Evolutionary conservation across 2,113 vertebrate genomes (phyloP), one percentile per base, ranked within the genome.

Genomic region (Artemisiospiza belli): DNA sequence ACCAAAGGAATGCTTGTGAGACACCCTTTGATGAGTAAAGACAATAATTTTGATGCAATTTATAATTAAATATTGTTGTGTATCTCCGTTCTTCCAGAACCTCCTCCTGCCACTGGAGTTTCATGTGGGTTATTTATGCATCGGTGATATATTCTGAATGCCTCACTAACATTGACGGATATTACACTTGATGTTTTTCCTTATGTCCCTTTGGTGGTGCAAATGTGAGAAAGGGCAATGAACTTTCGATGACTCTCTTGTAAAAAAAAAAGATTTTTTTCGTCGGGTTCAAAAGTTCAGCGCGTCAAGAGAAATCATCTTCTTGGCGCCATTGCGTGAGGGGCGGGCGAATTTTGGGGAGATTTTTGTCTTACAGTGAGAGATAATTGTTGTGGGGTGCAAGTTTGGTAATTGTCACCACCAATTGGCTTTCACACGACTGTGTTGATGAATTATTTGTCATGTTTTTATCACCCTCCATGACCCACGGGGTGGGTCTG

Each of bases 221-320:
- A 91, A 97, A 97, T 92, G 96, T 97, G 97, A 94, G 95, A 97
- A 97, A 98, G 97, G 97, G 96, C 96, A 85, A 72, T 98, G 97
- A 98, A 98, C 97, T 98, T 93, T 95, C 37, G 1, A 52, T 98
- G 97, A 97, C 97, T 97, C 95, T 73, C 91, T 92, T 66, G 92
- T 90, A 92, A 94, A 96, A 94, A 89, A 83, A 95, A 95, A 78
- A 59, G 10, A 24, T 76, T 82, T 94, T 76, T 96, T 94, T 28
- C 78, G 6, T 31, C 0, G 47, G 93, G 97, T 97, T 98, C 96
- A 97, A 96, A 97, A 98, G 97, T 97, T 98, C 97, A 97, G 54
- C 37, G 22, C 76, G 92, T 97, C 97, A 97, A 43, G 76, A 88
- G 92, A 15, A 79, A 97, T 97, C 96, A 97, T 94, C 97, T 82